Conservation (phyloP, 2,113 vertebrate species). For the Probosciger aterrimus region DNA sequence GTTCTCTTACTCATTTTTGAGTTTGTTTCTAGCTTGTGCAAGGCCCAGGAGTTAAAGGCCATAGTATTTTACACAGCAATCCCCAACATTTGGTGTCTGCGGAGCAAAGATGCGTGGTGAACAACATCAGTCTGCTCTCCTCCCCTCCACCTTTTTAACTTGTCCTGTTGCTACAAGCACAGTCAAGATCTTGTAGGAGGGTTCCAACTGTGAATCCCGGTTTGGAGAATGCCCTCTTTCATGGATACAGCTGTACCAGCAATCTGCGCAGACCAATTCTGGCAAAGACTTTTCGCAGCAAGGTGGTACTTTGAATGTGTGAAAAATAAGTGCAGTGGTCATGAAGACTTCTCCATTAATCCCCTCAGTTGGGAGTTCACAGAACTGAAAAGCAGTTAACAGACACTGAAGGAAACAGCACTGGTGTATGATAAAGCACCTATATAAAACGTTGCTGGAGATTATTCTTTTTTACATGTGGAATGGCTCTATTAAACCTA, state of each 20-base stretch:
- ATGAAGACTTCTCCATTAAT: background rate
- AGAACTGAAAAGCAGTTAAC: background rate
- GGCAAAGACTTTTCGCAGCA: background rate
- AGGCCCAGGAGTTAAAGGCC: background rate
- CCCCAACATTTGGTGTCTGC: background rate
- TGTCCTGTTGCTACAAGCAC: background rate
- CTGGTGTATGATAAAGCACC: background rate
- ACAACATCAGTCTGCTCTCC: background rate
- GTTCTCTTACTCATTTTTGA: background rate
- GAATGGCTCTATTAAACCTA: background rate
- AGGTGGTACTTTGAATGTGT: background rate
- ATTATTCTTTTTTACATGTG: background rate
- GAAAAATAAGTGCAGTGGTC: background rate
- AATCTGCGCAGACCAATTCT: background rate
- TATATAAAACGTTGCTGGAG: background rate
- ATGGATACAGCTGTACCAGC: background rate
- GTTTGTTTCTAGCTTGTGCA: background rate
- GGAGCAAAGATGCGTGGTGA: background rate
- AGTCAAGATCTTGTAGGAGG: background rate
- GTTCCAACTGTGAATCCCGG: background rate
- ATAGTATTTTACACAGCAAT: accelerated
- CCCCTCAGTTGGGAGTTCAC: background rate
- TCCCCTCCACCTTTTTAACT: background rate
- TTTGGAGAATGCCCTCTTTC: background rate
- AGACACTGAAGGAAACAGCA: background rate